These are phyloP conservation scores for Phrynocephalus vlangalii DNA, from an alignment of 2,797 vertebrate species.

Conservation along the genomic window DNA sequence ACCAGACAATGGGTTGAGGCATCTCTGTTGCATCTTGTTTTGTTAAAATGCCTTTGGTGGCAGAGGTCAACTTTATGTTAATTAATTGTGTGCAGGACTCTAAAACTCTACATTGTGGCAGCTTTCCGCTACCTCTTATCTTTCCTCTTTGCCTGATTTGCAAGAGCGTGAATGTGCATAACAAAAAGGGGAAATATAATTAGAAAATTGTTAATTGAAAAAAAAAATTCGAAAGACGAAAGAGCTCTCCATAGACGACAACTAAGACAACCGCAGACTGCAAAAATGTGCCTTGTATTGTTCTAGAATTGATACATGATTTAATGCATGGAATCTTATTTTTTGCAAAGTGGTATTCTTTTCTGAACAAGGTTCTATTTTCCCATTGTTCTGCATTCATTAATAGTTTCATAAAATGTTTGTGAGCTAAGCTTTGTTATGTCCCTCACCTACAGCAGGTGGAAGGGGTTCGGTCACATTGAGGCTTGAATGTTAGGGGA, in stretches of 20 bases:
- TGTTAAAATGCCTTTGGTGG: constrained; percentile 28
- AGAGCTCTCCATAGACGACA: neutral
- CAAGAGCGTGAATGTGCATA: constrained; percentile 31
- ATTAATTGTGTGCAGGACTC: constrained; percentile 56
- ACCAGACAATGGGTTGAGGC: constrained; percentile 41
- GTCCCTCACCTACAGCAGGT: neutral
- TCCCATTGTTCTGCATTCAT: constrained; percentile 33
- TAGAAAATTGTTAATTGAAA: constrained; percentile 42
- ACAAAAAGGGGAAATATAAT: constrained; percentile 26
- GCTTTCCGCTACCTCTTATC: constrained; percentile 46
- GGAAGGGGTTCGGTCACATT: neutral
- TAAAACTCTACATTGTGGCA: constrained; percentile 49
- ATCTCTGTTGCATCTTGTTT: constrained; percentile 44
- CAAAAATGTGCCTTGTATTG: constrained; percentile 34
- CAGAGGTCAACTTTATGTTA: constrained; percentile 65
- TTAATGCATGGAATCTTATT: constrained; percentile 46
- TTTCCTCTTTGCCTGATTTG: constrained; percentile 56
- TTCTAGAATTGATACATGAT: constrained; percentile 32
- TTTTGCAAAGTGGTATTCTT: constrained; percentile 64
- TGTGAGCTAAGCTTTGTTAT: neutral
- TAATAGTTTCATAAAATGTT: neutral
- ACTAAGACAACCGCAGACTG: neutral
- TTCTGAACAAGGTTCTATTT: constrained; percentile 55
- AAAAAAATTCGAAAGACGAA: neutral
- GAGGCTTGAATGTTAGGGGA: constrained; percentile 14